phyloP scores from a whole-genome alignment of 2,113 vertebrate genomes.

The Macheiramphus alcinus region DNA sequence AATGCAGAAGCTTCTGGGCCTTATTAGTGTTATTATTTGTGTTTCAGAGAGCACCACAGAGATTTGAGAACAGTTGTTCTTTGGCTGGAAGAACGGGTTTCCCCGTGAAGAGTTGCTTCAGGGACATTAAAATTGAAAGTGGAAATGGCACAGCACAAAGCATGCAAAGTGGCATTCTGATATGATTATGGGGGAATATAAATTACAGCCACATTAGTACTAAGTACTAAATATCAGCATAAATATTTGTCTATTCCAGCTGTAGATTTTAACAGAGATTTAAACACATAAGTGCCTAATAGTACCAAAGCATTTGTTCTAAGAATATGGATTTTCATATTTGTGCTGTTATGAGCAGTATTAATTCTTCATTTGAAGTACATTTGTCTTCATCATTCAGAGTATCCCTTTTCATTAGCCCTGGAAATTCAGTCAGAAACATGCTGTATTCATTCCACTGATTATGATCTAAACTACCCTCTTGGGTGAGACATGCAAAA shows the following conservation, averaged over 20 bases:
- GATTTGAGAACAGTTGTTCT: not conserved
- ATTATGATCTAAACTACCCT: slow-evolving; percentile 36
- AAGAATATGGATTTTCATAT: not conserved
- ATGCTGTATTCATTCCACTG: not conserved
- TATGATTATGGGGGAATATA: not conserved
- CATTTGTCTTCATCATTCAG: slow-evolving; percentile 18
- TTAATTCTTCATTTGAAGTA: slow-evolving; percentile 38
- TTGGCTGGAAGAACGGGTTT: not conserved
- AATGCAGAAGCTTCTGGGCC: not conserved
- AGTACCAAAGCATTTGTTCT: not conserved
- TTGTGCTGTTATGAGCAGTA: not conserved
- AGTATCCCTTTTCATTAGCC: slow-evolving; percentile 14
- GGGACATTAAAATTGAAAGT: not conserved
- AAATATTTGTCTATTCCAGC: not conserved
- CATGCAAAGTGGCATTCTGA: not conserved
- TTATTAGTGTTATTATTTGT: slow-evolving; percentile 5
- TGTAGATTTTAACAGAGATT: not conserved
- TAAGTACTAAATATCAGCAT: not conserved
- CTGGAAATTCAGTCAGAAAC: not conserved
- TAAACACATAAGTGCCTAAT: not conserved
- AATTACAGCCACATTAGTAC: not conserved
- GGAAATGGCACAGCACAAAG: not conserved
- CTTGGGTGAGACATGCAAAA: slow-evolving; percentile 33
- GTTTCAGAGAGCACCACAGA: not conserved
- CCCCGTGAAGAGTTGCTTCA: not conserved